Percentiles rank a stretch among this genome's conserved stretches.
phyloP scores from a whole-genome alignment of 2,888 invertebrate species.

The Oscheius sp. region DNA sequence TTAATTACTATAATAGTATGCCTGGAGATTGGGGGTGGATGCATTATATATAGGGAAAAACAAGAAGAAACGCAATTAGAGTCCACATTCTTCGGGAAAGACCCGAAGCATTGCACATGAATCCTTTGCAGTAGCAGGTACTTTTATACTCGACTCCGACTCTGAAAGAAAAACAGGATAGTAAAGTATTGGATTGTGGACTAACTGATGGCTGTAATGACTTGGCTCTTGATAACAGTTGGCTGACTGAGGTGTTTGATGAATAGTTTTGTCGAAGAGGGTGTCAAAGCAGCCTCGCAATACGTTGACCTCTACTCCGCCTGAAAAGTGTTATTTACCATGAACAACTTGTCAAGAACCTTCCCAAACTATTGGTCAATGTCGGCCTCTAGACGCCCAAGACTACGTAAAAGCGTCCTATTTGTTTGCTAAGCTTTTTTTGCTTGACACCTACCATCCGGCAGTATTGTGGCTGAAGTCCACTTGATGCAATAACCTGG shows the following conservation, averaged over 20 bases:
- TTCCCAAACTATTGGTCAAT: background rate
- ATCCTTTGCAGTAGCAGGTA: constrained; percentile 45
- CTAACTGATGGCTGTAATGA: constrained; percentile 45
- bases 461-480: constrained; percentile 36
- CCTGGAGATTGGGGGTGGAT: constrained; percentile 13
- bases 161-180: constrained; percentile 21
- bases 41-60: constrained; percentile 19
- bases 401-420: background rate
- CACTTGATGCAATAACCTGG: constrained; percentile 45
- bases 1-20: constrained; percentile 21
- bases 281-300: constrained; percentile 45
- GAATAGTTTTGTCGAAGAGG: constrained; percentile 37
- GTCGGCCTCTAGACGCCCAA: background rate
- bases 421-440: constrained; percentile 19
- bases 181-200: background rate
- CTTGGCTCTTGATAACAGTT: constrained; percentile 46
- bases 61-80: constrained; percentile 29
- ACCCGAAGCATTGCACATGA: constrained; percentile 40
- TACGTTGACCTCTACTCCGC: constrained; percentile 41
- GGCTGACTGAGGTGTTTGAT: constrained; percentile 36
- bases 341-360: background rate
- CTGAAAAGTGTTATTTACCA: constrained; percentile 30
- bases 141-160: constrained; percentile 42
- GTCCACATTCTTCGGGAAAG: background rate
- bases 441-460: constrained; percentile 37